Percentiles rank a stretch among this genome's conserved stretches.
Evolutionary conservation across 2,113 vertebrate species (phyloP).

Genomic region (Dromaius novaehollandiae): DNA sequence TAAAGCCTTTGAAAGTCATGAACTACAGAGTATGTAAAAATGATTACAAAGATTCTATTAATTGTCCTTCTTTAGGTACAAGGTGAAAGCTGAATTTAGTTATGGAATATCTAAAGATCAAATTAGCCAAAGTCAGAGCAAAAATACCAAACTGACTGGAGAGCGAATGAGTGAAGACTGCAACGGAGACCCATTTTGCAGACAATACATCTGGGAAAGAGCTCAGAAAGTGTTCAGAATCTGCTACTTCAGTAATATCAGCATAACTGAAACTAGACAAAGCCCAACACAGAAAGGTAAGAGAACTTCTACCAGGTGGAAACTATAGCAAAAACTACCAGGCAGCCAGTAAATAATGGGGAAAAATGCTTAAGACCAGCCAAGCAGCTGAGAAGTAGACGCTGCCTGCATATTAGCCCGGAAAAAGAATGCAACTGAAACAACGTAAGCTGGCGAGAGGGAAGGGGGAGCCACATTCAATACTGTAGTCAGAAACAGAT

Average conservation of each 20-base stretch:
- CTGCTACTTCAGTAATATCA: not conserved
- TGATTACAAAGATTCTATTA: not conserved
- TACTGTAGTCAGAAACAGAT: slow-evolving; percentile 4
- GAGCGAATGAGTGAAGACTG: not conserved
- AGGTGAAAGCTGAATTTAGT: not conserved
- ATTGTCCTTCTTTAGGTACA: not conserved
- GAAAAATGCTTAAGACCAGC: not conserved
- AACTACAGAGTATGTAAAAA: not conserved
- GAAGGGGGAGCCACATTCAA: not conserved
- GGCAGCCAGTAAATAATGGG: not conserved
- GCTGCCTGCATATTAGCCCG: not conserved
- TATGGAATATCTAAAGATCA: not conserved
- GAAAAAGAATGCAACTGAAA: not conserved
- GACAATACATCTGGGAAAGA: not conserved
- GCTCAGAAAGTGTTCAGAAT: not conserved
- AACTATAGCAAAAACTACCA: not conserved
- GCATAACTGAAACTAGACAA: not conserved
- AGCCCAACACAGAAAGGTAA: not conserved
- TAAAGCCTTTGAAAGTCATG: not conserved
- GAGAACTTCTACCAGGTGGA: not conserved
- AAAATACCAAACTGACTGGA: not conserved
- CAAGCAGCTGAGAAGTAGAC: not conserved
- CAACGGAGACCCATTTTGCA: not conserved
- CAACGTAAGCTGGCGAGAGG: not conserved
- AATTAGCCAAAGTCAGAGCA: not conserved